Conservation (phyloP, 2,888 invertebrate species). For the Carterocephalus palaemon region DNA sequence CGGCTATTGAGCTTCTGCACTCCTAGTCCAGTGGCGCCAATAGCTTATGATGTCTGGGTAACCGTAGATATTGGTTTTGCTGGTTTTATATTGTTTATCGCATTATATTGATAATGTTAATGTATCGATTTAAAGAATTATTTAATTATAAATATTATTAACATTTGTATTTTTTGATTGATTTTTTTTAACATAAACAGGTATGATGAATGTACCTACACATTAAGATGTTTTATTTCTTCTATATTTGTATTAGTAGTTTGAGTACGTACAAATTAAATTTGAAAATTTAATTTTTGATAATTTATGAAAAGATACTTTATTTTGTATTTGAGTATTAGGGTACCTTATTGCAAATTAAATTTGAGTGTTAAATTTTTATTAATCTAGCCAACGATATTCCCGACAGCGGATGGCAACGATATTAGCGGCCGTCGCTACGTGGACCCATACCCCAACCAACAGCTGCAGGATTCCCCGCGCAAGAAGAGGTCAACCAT, state of each 20-base stretch:
- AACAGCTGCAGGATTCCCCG: slow-evolving; percentile 69
- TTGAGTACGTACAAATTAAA: too few relatives aligned
- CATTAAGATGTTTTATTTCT: too few relatives aligned
- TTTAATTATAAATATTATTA: too few relatives aligned
- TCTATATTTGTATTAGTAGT: too few relatives aligned
- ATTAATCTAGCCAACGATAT: slow-evolving; percentile 68
- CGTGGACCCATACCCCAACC: slow-evolving; percentile 70
- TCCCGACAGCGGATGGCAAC: slow-evolving; percentile 73
- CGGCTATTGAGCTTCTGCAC: slow-evolving; percentile 33
- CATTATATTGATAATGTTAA: too few relatives aligned
- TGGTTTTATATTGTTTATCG: too few relatives aligned
- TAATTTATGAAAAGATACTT: background rate
- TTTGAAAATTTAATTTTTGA: too few relatives aligned
- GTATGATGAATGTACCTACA: too few relatives aligned
- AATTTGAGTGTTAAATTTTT: slow-evolving; percentile 40
- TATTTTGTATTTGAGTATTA: background rate
- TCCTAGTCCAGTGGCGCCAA: slow-evolving; percentile 6
- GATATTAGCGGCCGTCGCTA: slow-evolving; percentile 67
- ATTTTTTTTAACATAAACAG: too few relatives aligned
- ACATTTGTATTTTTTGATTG: too few relatives aligned
- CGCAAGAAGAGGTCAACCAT: slow-evolving; percentile 64
- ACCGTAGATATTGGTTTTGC: too few relatives aligned
- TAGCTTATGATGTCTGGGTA: slow-evolving; percentile 13
- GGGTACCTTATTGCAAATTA: background rate
- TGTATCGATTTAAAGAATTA: too few relatives aligned